Evolutionary conservation across 2,888 invertebrate species (phyloP).

Genomic region (Fabriciana adippe): DNA sequence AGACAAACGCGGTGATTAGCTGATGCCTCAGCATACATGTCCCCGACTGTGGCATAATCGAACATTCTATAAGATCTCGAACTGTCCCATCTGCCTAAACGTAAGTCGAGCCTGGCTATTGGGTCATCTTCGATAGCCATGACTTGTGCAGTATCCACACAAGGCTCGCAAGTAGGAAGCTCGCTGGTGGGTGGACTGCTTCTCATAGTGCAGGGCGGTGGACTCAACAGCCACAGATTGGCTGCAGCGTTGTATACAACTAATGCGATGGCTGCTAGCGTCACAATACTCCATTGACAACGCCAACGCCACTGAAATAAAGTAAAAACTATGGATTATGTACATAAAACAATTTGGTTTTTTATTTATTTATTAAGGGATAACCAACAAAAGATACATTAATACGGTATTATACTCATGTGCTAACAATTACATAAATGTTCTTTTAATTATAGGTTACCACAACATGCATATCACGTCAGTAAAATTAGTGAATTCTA

Average conservation of each 20-base stretch:
- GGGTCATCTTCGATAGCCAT: slow-evolving; percentile 68
- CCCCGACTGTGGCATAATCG: slow-evolving; percentile 88
- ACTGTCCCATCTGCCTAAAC: slow-evolving; percentile 89
- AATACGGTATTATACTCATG: no score
- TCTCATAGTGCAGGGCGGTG: slow-evolving; percentile 56
- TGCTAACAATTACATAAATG: no score
- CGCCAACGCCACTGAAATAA: slow-evolving; percentile 75
- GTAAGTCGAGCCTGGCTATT: slow-evolving; percentile 83
- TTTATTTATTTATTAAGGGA: no score
- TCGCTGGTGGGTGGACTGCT: slow-evolving; percentile 52
- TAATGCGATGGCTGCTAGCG: slow-evolving; percentile 84
- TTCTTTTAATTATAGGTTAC: no score
- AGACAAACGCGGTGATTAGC: slow-evolving; percentile 85
- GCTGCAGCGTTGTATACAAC: slow-evolving; percentile 81
- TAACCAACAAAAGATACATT: no score
- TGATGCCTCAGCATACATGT: slow-evolving; percentile 83
- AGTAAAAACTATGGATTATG: not conserved
- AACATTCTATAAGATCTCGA: slow-evolving; percentile 86
- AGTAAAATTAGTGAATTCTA: no score
- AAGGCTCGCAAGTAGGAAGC: slow-evolving; percentile 66
- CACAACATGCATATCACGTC: no score
- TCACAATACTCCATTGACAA: slow-evolving; percentile 87
- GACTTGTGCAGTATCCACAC: slow-evolving; percentile 58
- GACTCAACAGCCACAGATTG: slow-evolving; percentile 69
- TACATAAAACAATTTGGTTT: not conserved